Percentiles rank a stretch among this genome's conserved stretches.
Evolutionary conservation across 2,797 vertebrate species (phyloP).

Genomic region (Hirundo rustica): DNA sequence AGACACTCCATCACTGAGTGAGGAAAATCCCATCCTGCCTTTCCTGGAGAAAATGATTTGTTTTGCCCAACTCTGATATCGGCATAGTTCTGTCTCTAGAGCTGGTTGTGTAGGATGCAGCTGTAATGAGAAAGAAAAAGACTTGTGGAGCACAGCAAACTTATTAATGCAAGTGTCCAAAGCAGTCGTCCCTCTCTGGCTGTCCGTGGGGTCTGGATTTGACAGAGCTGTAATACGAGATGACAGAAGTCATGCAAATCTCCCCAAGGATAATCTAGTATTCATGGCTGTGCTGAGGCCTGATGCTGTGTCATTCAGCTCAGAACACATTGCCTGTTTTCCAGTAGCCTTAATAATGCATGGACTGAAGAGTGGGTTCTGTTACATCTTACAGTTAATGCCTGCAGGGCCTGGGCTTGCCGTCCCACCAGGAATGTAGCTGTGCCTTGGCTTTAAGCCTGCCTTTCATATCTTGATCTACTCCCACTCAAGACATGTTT

Average conservation of each 20-base stretch:
- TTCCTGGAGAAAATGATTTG: neutral
- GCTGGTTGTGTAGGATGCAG: neutral
- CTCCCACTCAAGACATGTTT: neutral
- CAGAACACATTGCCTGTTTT: neutral
- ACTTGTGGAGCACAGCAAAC: neutral
- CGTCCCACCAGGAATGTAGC: neutral
- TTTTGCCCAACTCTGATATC: neutral
- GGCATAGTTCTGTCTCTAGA: neutral
- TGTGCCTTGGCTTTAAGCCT: neutral
- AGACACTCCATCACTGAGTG: fast-evolving
- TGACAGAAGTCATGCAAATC: neutral
- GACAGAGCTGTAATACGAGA: neutral
- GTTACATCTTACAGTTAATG: neutral
- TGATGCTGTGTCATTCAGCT: neutral
- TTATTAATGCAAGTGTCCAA: neutral
- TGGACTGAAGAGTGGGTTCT: neutral
- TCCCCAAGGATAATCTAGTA: neutral
- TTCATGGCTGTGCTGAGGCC: neutral
- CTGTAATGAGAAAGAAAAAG: neutral
- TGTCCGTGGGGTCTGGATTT: neutral
- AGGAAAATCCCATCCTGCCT: neutral
- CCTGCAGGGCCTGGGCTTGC: neutral
- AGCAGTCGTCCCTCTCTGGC: neutral
- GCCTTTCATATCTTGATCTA: neutral
- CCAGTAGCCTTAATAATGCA: neutral